Evolutionary conservation across 2,888 invertebrate genomes (phyloP), one percentile per base, ranked within the genome.

Genomic region (Acleris cristana): DNA sequence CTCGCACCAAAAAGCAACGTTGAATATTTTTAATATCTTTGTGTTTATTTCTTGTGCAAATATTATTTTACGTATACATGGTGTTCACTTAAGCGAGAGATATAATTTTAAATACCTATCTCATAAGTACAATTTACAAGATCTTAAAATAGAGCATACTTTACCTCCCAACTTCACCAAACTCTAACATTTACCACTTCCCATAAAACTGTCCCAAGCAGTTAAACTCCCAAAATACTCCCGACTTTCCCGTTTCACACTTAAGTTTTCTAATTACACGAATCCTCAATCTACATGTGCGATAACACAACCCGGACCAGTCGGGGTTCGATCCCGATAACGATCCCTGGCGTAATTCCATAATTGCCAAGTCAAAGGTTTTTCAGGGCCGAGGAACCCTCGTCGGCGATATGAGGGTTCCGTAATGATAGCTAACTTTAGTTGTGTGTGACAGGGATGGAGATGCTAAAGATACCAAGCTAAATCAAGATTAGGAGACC

Each of bases 291-390:
- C 23, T 3, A 14, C 14, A 52, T 21, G 52, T 10, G 18, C 16
- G 52, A 52, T 52, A 53, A 53, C 53, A 8, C 26, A 30, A 48
- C 48, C 48, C 48, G 40, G 40, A 12, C n/a, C 48, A 2, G 3
- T 4, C 12, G 21, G 12, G 12, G 51, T 19, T 12, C 19, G 51
- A 51, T 51, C 51, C 4, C 30, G 53, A 30, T n/a, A 30, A 2
- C 53, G 30, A 18, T 34, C 34, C 0, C 34, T 40, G 2, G 12
- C 10, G 54, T 18, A 19, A 34, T 30, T 34, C 19, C 30, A 34
- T 55, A 55, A 55, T 55, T 55, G 55, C 55, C 16, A 19, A 18
- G 55, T 55, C 55, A 55, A 55, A 55, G 55, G 55, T 55, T 55
- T 55, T 55, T 55, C 34, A 19, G 6, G 30, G n/a, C 34, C 3